Percentiles rank a stretch among this genome's conserved stretches.
Conservation (phyloP, 2,113 vertebrate genomes). For the Oncorhynchus tshawytscha region DNA sequence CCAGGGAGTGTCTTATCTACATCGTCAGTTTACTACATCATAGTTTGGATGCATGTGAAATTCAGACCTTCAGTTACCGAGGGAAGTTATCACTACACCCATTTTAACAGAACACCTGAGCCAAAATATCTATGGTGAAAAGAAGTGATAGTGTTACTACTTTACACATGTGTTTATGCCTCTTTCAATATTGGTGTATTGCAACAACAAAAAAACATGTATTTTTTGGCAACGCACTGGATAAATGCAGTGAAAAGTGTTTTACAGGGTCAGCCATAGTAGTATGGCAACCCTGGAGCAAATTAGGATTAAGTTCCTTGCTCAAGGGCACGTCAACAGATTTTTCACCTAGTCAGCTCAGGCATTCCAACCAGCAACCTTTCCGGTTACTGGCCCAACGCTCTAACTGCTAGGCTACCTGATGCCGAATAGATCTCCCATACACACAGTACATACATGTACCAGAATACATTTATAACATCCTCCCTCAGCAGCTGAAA, state of each 20-base stretch:
- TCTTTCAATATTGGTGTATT: background rate
- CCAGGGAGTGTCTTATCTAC: slow-evolving; percentile 37
- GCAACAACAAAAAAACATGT: too few species aligned
- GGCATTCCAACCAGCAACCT: too few species aligned
- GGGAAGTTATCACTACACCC: slow-evolving; percentile 30
- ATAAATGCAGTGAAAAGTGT: too few species aligned
- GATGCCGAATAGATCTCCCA: slow-evolving; percentile 13
- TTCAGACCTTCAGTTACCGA: slow-evolving; percentile 14
- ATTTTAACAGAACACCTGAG: slow-evolving; percentile 59
- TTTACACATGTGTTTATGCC: background rate
- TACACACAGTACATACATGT: slow-evolving; percentile 9
- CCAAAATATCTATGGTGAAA: slow-evolving; percentile 30
- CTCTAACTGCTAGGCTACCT: too few species aligned
- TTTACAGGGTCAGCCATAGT: too few species aligned
- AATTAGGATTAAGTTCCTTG: too few species aligned
- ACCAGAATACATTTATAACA: slow-evolving; percentile 11
- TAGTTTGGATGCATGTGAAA: slow-evolving; percentile 18
- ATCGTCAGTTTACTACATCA: slow-evolving; percentile 12
- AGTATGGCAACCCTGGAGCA: too few species aligned
- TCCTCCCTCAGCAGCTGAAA: background rate
- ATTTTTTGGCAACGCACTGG: too few species aligned
- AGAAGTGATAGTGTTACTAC: background rate
- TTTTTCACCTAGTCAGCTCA: too few species aligned
- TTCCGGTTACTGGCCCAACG: too few species aligned
- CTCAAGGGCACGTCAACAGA: too few species aligned